A percentile compares a stretch with the other conserved stretches of the same genome.
Evolutionary conservation across 2,113 vertebrate species (phyloP).

Genomic region (Phyllostomus discolor): DNA sequence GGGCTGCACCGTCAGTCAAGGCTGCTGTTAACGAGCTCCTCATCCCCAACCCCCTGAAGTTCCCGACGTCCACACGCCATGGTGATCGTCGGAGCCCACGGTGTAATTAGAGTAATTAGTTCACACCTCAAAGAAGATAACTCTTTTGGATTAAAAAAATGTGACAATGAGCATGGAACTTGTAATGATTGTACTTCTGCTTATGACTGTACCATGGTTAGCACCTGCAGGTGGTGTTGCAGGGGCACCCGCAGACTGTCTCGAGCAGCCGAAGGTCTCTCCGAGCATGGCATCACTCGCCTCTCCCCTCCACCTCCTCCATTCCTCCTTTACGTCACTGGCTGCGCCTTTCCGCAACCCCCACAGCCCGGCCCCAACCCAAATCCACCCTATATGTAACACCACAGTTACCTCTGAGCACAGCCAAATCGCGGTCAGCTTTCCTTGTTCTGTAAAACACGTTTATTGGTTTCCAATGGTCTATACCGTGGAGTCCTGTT

Average conservation of each 20-base stretch:
- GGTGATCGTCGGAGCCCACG: not conserved
- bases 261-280: not conserved
- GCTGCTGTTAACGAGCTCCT: not conserved
- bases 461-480: not conserved
- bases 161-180: not conserved
- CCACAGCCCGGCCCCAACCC: fast-evolving
- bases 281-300: no score
- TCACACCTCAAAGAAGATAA: not conserved
- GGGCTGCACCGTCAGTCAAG: fast-evolving
- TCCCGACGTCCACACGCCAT: not conserved
- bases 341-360: fast-evolving
- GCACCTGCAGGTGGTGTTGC: no score
- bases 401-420: not conserved
- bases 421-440: not conserved
- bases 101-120: not conserved
- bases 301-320: not conserved
- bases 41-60: fast-evolving
- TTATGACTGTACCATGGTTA: no score
- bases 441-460: not conserved
- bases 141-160: not conserved
- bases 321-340: not conserved
- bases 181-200: not conserved
- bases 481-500: not conserved
- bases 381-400: no score
- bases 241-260: not conserved